Evolutionary conservation across 2,113 vertebrate species (phyloP).

Genomic region (Larimichthys polyactis): DNA sequence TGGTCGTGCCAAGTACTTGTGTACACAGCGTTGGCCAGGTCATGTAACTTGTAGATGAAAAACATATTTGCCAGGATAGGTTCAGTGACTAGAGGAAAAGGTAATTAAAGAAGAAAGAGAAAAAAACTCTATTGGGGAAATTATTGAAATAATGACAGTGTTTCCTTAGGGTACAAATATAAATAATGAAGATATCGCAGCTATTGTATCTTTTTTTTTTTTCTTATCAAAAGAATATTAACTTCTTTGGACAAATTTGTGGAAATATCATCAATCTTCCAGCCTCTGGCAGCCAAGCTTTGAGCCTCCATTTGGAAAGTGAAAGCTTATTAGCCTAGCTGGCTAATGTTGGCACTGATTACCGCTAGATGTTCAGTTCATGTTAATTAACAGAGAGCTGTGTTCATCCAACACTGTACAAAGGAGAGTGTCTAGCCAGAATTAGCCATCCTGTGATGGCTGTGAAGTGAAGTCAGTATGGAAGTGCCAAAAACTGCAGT

Average conservation of each 20-base stretch:
- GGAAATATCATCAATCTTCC: background rate
- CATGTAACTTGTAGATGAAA: slow-evolving; percentile 83
- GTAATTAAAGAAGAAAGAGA: slow-evolving; percentile 3
- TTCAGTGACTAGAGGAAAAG: slow-evolving; percentile 63
- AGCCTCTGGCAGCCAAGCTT: background rate
- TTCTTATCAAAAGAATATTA: background rate
- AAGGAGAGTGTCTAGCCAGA: no score
- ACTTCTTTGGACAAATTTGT: background rate
- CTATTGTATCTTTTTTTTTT: background rate
- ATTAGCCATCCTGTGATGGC: no score
- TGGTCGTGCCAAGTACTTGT: slow-evolving; percentile 89
- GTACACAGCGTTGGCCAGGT: slow-evolving; percentile 87
- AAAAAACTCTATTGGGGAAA: background rate
- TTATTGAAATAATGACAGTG: background rate
- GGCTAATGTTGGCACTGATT: no score
- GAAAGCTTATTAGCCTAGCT: no score
- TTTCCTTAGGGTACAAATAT: slow-evolving; percentile 2
- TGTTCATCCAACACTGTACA: no score
- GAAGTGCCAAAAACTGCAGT: no score
- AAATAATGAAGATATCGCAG: background rate
- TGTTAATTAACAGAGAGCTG: no score
- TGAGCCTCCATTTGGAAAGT: background rate
- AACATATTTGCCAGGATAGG: slow-evolving; percentile 67
- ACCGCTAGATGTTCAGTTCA: no score
- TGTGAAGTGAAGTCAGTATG: no score